Evolutionary conservation across 1,140 invertebrate species (phyloP), one percentile per base, ranked within the genome.

Genomic region (Venturia canescens): DNA sequence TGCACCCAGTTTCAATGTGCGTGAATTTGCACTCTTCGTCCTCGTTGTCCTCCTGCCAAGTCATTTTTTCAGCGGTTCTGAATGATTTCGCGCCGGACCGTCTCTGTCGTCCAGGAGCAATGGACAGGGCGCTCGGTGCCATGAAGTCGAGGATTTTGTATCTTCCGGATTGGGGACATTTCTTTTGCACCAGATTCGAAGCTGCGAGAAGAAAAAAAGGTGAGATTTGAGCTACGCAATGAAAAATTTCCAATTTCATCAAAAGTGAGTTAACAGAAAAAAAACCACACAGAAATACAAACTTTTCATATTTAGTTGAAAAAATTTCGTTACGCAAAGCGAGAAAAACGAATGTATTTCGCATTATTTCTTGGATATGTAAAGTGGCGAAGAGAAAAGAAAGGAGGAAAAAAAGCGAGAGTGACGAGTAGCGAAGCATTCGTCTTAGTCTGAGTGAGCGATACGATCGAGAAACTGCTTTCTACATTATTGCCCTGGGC

Each of bases 151-250:
- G 31, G 5, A 90, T 86, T 11, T 85, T 84, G 83, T 93, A 93
- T 67, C 90, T 87, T 18, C 93, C 93, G 5, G 90, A 86, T 74
- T 92, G 88, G 0, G 93, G 92, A 85, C 93, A 94, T 70, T 90
- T 91, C 60, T 90, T 87, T 34, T 89, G 90, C 82, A 90, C 90
- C 48, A 93, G 86, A 16, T 82, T 88, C 9, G 91, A 86, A 21
- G 91, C 92, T 93, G 74, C 6, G 87, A 87, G 75, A 75, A 23
- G 66, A 31, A 60, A 50, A 34, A 44, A 21, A 50, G 16, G n/a
- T n/a, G n/a, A n/a, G n/a, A n/a, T n/a, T n/a, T n/a, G n/a, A n/a
- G n/a, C n/a, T n/a, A n/a, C n/a, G n/a, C n/a, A n/a, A n/a, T n/a
- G n/a, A n/a, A n/a, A n/a, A n/a, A n/a, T n/a, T n/a, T n/a, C n/a